phyloP scores from a whole-genome alignment of 2,113 vertebrate genomes.

The Prunella fulvescens region DNA sequence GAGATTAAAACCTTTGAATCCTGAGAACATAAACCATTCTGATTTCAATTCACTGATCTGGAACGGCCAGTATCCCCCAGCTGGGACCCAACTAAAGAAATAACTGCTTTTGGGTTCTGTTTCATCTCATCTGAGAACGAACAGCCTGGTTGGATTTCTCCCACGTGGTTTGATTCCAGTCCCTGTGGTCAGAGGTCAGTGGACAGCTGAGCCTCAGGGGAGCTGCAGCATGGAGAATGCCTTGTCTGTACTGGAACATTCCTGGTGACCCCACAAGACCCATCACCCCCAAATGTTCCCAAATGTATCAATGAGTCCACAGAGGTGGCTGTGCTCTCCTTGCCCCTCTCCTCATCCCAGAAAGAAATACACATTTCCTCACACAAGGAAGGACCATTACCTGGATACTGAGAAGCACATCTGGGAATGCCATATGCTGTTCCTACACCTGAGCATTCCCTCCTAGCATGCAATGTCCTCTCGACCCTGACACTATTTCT shows the following conservation, averaged over 20 bases:
- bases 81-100: rapidly evolving
- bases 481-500: neutral
- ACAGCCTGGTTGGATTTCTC: neutral
- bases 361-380: neutral
- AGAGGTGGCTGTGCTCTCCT: neutral
- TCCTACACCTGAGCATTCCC: neutral
- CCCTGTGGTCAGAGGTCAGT: neutral
- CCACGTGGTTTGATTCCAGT: neutral
- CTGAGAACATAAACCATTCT: neutral
- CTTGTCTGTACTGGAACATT: neutral
- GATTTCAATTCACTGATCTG: neutral
- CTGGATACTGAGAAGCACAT: neutral
- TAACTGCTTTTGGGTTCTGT: neutral
- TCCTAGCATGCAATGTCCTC: neutral
- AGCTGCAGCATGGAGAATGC: neutral
- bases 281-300: neutral
- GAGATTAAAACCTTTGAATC: neutral
- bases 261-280: neutral
- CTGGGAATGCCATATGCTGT: neutral
- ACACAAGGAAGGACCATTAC: neutral
- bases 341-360: neutral
- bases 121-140: neutral
- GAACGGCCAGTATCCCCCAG: neutral
- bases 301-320: neutral
- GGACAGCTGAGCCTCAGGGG: neutral